These are phyloP conservation scores for Galerucella calmariensis DNA, from an alignment of 2,888 invertebrate genomes.

Conservation along the genomic window DNA sequence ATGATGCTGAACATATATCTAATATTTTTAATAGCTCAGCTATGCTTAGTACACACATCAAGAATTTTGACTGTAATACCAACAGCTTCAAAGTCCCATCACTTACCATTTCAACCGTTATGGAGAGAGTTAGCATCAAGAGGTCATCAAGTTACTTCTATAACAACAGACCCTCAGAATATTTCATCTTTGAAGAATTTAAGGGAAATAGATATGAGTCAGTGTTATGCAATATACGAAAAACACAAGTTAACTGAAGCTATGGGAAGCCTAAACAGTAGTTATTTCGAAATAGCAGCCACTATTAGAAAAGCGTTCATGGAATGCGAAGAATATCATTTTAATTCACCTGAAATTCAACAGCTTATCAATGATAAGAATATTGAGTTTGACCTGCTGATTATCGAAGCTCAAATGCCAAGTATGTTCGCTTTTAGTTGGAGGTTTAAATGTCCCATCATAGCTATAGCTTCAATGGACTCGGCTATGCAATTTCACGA, in stretches of 20 bases:
- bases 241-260: conserved; percentile 39
- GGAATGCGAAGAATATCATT: conserved; percentile 43
- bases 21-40: conserved; percentile 7
- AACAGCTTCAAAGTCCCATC: conserved; percentile 63
- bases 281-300: conserved; percentile 39
- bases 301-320: conserved; percentile 39
- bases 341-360: conserved; percentile 54
- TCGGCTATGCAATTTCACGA: conserved; percentile 53
- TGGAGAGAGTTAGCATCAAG: conserved; percentile 63
- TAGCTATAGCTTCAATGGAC: conserved; percentile 59
- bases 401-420: conserved; percentile 56
- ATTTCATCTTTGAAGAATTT: conserved; percentile 60
- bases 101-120: conserved; percentile 64
- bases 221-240: conserved; percentile 55
- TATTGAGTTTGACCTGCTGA: conserved; percentile 57
- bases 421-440: conserved; percentile 54
- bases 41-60: conserved; percentile 32
- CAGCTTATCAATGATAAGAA: conserved; percentile 54
- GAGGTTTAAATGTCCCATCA: conserved; percentile 58
- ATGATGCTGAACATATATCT: conserved; percentile 11
- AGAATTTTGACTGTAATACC: conserved; percentile 51
- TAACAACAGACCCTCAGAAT: conserved; percentile 64
- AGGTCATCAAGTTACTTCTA: conserved; percentile 66
- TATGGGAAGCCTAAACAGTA: conserved; percentile 41
- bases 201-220: conserved; percentile 62